Conservation (phyloP, 1,140 invertebrate genomes). For the Agrypnia vestita region DNA sequence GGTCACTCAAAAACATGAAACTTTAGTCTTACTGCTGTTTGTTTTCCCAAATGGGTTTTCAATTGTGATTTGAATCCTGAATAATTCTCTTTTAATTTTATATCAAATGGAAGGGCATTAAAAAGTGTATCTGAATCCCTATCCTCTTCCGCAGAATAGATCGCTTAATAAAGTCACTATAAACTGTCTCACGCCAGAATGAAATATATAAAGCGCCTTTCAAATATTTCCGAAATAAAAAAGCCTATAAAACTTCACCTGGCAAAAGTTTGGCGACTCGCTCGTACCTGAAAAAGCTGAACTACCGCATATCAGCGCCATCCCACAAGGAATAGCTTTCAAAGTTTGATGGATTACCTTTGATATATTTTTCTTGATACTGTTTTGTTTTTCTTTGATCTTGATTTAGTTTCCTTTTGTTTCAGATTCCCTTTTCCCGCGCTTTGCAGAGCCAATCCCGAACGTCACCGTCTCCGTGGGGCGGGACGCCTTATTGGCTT, state of each 20-base stretch:
- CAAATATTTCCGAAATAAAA: too few species aligned
- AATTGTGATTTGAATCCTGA: too few species aligned
- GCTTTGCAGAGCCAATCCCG: conserved; percentile 91
- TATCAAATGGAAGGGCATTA: too few species aligned
- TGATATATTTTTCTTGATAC: conserved; percentile 33
- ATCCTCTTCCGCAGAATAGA: too few species aligned
- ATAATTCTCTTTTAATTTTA: too few species aligned
- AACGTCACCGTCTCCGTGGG: conserved; percentile 95
- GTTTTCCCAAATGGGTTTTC: too few species aligned
- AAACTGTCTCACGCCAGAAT: too few species aligned
- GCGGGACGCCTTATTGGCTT: conserved; percentile 91
- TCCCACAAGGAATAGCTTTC: conserved; percentile 30
- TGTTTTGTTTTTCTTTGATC: conserved; percentile 30
- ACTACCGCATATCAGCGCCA: conserved; percentile 19
- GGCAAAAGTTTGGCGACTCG: neutral
- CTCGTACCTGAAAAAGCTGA: neutral
- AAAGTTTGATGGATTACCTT: conserved; percentile 33
- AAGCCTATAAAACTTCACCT: conserved; percentile 8
- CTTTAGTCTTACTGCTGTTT: too few species aligned
- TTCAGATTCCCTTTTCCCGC: conserved; percentile 74
- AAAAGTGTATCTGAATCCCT: too few species aligned
- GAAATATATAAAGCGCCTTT: too few species aligned
- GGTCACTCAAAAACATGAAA: too few species aligned
- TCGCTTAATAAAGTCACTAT: too few species aligned
- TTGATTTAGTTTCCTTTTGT: conserved; percentile 16